Conservation (phyloP, 2,113 vertebrate species). For the Burhinus oedicnemus region DNA sequence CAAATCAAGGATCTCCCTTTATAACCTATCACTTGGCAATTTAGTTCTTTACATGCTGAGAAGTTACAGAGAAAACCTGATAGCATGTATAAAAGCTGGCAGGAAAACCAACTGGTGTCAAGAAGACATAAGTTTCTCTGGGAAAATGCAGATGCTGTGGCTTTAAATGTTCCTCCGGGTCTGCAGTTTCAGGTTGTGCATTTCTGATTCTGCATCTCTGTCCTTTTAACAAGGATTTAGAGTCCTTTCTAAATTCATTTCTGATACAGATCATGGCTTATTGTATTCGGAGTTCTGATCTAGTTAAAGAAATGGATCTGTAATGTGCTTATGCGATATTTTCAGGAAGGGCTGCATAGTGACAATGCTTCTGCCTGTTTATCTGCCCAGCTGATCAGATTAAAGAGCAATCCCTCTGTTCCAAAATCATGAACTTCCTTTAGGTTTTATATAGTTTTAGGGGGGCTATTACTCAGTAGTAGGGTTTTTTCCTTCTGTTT, state of each 20-base stretch:
- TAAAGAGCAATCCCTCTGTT: constrained; percentile 32
- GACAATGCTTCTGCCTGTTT: constrained; percentile 50
- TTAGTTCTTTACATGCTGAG: constrained; percentile 48
- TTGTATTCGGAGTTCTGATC: constrained; percentile 51
- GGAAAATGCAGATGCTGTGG: constrained; percentile 43
- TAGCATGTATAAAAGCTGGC: constrained; percentile 47
- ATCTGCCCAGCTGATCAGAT: constrained; percentile 47
- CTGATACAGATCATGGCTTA: constrained; percentile 44
- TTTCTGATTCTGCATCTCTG: constrained; percentile 10
- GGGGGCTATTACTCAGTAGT: not conserved
- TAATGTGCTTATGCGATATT: constrained; percentile 51
- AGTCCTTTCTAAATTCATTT: constrained; percentile 46
- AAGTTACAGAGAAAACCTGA: constrained; percentile 63
- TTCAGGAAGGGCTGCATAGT: constrained; percentile 60
- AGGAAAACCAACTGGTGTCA: constrained; percentile 70
- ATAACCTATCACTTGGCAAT: constrained; percentile 53
- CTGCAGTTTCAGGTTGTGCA: constrained; percentile 10
- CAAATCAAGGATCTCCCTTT: constrained; percentile 52
- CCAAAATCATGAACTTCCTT: constrained; percentile 39
- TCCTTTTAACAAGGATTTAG: constrained; percentile 23
- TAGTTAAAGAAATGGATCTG: constrained; percentile 55
- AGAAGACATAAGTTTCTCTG: constrained; percentile 53
- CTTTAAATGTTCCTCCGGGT: constrained; percentile 29
- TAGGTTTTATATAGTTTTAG: not conserved
- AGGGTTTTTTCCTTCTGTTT: not conserved